phyloP scores from a whole-genome alignment of 2,888 invertebrate species.

The Fragum fragum region DNA sequence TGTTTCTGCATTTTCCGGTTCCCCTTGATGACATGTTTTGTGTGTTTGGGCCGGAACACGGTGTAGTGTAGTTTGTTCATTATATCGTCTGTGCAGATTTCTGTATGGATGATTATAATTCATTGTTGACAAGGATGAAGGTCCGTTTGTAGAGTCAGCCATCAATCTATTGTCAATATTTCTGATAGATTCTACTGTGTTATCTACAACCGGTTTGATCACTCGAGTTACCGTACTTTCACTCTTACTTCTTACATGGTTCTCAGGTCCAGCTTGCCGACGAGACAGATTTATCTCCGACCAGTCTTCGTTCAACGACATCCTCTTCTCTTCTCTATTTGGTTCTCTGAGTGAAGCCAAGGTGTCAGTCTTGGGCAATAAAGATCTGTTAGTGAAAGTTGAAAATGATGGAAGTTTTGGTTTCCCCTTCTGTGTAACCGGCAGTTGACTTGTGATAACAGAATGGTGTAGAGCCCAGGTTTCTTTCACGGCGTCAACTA shows the following conservation, averaged over 20 bases:
- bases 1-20: not conserved
- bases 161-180: not conserved
- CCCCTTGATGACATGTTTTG: not conserved
- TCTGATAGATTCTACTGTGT: not conserved
- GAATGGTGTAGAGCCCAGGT: conserved; percentile 60
- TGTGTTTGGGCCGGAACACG: too few species aligned
- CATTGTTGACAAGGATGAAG: too few species aligned
- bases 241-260: not conserved
- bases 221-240: not conserved
- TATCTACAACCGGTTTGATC: not conserved
- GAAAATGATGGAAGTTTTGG: conserved; percentile 52
- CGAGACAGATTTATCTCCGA: not conserved
- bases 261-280: not conserved
- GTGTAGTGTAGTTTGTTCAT: too few species aligned
- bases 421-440: conserved; percentile 17
- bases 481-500: conserved; percentile 57
- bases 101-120: too few species aligned
- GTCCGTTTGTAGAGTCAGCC: too few species aligned
- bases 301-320: conserved; percentile 10
- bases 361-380: not conserved
- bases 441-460: conserved; percentile 35
- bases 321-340: not conserved
- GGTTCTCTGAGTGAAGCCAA: not conserved
- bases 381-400: conserved; percentile 48
- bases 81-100: too few species aligned